Conservation (phyloP, 2,797 vertebrate genomes). For the Sebastes alutus region DNA sequence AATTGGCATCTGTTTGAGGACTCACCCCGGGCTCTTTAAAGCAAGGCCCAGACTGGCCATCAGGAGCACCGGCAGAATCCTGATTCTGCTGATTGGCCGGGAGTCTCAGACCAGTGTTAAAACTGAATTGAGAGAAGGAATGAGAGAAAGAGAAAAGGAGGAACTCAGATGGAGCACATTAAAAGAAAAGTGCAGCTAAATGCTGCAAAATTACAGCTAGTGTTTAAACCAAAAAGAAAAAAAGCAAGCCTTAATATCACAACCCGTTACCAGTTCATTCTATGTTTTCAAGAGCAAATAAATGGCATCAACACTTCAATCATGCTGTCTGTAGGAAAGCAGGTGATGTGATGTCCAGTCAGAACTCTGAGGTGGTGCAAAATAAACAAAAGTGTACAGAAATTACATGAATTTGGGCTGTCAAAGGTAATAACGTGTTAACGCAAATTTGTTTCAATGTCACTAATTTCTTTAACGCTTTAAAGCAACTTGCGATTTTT, state of each 20-base stretch:
- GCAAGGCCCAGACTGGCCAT: background rate
- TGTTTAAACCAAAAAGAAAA: background rate
- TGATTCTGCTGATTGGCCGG: background rate
- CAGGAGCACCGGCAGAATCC: background rate
- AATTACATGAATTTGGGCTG: too few species aligned
- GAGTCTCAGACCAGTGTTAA: background rate
- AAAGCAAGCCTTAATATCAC: background rate
- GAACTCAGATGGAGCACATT: background rate
- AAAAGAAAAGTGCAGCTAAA: background rate
- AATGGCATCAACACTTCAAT: too few species aligned
- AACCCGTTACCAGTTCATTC: too few species aligned
- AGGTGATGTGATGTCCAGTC: too few species aligned
- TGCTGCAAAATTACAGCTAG: background rate
- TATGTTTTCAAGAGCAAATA: too few species aligned
- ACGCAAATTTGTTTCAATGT: too few species aligned
- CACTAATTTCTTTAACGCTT: too few species aligned
- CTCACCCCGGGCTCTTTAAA: slow-evolving; percentile 1
- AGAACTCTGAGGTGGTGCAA: too few species aligned
- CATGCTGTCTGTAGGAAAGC: too few species aligned
- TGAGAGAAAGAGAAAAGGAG: background rate
- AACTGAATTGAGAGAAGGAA: background rate
- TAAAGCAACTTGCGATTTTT: too few species aligned
- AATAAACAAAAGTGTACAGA: too few species aligned
- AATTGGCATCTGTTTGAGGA: background rate
- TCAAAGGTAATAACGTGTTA: too few species aligned